These are phyloP conservation scores for Oreamnos americanus DNA, from an alignment of 2,113 vertebrate species.

Conservation along the genomic window DNA sequence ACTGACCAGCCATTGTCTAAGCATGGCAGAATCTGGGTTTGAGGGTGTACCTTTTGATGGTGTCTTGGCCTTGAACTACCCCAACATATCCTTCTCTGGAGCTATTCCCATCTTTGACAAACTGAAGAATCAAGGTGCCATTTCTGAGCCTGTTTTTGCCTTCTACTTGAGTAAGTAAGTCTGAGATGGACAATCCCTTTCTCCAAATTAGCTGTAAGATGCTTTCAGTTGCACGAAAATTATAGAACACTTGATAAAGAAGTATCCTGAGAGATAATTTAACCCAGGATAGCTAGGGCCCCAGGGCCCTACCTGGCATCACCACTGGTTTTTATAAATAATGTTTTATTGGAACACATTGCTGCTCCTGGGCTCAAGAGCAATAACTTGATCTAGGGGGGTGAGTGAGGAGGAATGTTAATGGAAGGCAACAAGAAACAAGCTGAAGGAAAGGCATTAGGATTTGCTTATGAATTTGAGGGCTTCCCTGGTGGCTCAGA, in stretches of 20 bases:
- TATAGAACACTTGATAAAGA: not conserved
- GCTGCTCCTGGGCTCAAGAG: not conserved
- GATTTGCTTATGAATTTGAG: not conserved
- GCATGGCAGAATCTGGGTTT: fast-evolving
- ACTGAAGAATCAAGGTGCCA: not conserved
- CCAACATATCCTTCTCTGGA: not conserved
- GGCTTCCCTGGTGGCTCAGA: too few relatives aligned
- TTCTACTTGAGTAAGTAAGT: not conserved
- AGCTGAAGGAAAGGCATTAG: not conserved
- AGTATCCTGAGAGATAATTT: not conserved
- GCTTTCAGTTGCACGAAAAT: not conserved
- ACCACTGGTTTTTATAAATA: too few relatives aligned
- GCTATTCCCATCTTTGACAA: not conserved
- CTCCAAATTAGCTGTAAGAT: not conserved
- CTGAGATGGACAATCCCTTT: not conserved
- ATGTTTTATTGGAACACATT: not conserved
- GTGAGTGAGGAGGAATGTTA: fast-evolving
- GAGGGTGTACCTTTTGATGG: not conserved
- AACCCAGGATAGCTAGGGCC: not conserved
- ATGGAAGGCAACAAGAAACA: fast-evolving
- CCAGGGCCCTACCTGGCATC: too few relatives aligned
- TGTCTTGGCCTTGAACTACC: not conserved
- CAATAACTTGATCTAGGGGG: too few relatives aligned
- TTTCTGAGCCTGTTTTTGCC: not conserved
- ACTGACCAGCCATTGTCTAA: not conserved